These are phyloP conservation scores for Henicopernis longicauda DNA, from an alignment of 2,113 vertebrate species.

Conservation along the genomic window DNA sequence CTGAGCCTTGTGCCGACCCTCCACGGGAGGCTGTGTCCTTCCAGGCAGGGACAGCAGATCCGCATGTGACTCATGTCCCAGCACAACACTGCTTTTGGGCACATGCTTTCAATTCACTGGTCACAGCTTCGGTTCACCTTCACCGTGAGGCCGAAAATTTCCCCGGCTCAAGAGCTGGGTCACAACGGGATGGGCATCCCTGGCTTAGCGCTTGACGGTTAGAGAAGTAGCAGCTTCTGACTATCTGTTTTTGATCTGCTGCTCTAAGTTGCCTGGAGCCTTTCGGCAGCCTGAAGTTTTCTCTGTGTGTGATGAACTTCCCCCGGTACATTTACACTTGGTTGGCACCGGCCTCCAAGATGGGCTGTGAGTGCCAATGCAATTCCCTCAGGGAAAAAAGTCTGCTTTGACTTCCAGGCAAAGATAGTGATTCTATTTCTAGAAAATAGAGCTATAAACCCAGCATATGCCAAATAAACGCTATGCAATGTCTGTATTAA, in stretches of 20 bases:
- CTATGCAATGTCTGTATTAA: neutral
- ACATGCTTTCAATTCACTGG: neutral
- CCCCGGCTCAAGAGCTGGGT: neutral
- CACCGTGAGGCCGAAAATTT: fast-evolving
- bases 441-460: slow-evolving; percentile 36
- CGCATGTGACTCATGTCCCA: neutral
- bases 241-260: neutral
- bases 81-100: neutral
- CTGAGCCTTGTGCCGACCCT: neutral
- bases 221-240: neutral
- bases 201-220: neutral
- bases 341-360: neutral
- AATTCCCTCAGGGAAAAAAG: neutral
- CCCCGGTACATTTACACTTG: neutral
- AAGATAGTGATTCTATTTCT: neutral
- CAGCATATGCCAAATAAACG: neutral
- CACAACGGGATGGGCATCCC: neutral
- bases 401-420: neutral
- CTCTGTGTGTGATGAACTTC: neutral
- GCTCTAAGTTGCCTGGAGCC: neutral
- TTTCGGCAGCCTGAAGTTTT: neutral
- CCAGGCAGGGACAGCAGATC: neutral
- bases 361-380: neutral
- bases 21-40: neutral
- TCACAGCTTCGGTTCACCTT: neutral